Evolutionary conservation across 2,113 vertebrate genomes (phyloP).

Genomic region (Pyrgilauda ruficollis): DNA sequence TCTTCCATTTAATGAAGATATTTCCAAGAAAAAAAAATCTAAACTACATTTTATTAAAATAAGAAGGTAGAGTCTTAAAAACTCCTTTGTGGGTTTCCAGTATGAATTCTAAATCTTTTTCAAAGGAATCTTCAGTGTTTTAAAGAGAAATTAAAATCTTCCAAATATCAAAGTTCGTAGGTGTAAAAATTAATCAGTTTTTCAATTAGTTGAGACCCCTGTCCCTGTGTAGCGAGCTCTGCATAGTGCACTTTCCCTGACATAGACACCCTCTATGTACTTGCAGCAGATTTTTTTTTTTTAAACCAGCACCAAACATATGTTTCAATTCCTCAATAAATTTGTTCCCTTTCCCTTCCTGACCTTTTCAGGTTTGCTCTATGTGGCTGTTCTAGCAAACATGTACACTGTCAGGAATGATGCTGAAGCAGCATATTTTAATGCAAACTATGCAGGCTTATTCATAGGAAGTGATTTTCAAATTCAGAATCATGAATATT

Average conservation of each 20-base stretch:
- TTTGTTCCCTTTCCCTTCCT: constrained; percentile 36
- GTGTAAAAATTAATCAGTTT: constrained; percentile 24
- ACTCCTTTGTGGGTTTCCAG: not conserved
- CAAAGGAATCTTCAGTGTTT: not conserved
- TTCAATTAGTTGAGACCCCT: constrained; percentile 35
- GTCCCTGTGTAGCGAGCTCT: not conserved
- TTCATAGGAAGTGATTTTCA: constrained; percentile 49
- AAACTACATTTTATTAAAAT: constrained; percentile 55
- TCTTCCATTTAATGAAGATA: constrained; percentile 66
- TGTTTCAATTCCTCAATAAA: constrained; percentile 49
- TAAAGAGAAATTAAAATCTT: constrained; percentile 28
- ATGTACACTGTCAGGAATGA: constrained; percentile 24
- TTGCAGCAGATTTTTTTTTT: not conserved
- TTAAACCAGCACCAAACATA: not conserved
- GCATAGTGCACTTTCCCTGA: not conserved
- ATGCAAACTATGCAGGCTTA: constrained; percentile 27
- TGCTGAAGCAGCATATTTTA: constrained; percentile 64
- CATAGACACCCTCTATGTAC: not conserved
- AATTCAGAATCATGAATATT: constrained; percentile 56
- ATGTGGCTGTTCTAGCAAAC: constrained; percentile 33
- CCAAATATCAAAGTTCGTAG: not conserved
- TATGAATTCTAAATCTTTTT: constrained; percentile 32
- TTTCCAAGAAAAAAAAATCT: constrained; percentile 35
- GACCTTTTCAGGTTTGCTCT: constrained; percentile 46
- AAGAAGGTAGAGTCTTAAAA: constrained; percentile 38